A percentile compares a stretch with the other conserved stretches of the same genome.
Evolutionary conservation across 2,797 vertebrate genomes (phyloP).

Genomic region (Astyanax mexicanus): DNA sequence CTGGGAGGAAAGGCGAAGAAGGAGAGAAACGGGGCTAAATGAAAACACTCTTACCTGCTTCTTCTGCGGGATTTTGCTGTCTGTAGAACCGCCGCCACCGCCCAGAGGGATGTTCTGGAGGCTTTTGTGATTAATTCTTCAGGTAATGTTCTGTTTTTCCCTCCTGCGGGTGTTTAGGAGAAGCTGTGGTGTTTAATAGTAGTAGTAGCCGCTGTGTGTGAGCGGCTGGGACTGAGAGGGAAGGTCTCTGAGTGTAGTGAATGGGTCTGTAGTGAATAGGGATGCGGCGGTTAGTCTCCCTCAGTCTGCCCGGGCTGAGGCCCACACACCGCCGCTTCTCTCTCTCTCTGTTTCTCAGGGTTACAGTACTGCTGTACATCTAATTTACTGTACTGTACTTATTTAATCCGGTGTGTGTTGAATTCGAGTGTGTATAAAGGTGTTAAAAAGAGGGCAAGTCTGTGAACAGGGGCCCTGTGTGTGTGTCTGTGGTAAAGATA

Average conservation of each 20-base stretch:
- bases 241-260: no score
- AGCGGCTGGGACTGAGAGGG: no score
- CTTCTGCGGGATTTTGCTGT: constrained; percentile 80
- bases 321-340: constrained; percentile 72
- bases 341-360: constrained; percentile 23
- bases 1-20: constrained; percentile 80
- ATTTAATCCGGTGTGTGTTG: background rate
- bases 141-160: constrained; percentile 79
- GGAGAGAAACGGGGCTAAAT: constrained; percentile 80
- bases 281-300: constrained; percentile 84
- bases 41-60: constrained; percentile 82
- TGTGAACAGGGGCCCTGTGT: background rate
- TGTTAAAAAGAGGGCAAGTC: background rate
- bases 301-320: constrained; percentile 79
- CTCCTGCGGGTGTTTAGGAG: constrained; percentile 66
- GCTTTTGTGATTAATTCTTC: constrained; percentile 76
- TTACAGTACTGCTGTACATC: no score
- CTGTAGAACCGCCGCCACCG: constrained; percentile 73
- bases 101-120: constrained; percentile 79
- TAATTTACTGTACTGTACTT: no score
- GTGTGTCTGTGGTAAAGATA: background rate
- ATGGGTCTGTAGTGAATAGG: constrained; percentile 82
- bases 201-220: no score
- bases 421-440: background rate
- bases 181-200: no score